A percentile compares a stretch with the other conserved stretches of the same genome.
phyloP scores from a whole-genome alignment of 2,113 vertebrate genomes.

The Sprattus sprattus region DNA sequence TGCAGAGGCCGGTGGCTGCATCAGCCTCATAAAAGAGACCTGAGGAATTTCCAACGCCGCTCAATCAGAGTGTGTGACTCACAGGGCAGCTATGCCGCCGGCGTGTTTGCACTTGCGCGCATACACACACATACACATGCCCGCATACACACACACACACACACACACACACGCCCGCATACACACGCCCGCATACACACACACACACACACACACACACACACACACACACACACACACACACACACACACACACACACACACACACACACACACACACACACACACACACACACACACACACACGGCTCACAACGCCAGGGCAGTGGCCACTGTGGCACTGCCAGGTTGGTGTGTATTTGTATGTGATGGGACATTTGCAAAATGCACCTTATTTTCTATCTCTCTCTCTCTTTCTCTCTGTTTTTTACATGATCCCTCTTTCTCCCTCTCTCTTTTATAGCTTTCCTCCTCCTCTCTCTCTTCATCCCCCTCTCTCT shows the following conservation, averaged over 20 bases:
- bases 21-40: conserved; percentile 47
- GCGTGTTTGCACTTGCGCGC: conserved; percentile 52
- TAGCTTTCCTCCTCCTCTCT: not conserved
- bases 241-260: not conserved
- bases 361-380: not conserved
- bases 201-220: not conserved
- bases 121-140: too few species aligned
- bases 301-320: not conserved
- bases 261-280: conserved; percentile 14
- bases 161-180: not conserved
- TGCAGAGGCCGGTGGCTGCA: conserved; percentile 32
- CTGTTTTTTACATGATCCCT: not conserved
- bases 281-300: conserved; percentile 1
- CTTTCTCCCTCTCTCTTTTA: not conserved
- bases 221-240: too few species aligned
- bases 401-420: not conserved
- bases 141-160: not conserved
- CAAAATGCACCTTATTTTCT: not conserved
- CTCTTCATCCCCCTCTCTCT: not conserved
- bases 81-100: conserved; percentile 56
- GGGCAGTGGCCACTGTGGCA: not conserved
- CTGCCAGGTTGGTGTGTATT: not conserved
- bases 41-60: conserved; percentile 55
- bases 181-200: too few species aligned
- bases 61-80: conserved; percentile 60